Conservation (phyloP, 2,113 vertebrate species). For the Plectropomus leopardus region DNA sequence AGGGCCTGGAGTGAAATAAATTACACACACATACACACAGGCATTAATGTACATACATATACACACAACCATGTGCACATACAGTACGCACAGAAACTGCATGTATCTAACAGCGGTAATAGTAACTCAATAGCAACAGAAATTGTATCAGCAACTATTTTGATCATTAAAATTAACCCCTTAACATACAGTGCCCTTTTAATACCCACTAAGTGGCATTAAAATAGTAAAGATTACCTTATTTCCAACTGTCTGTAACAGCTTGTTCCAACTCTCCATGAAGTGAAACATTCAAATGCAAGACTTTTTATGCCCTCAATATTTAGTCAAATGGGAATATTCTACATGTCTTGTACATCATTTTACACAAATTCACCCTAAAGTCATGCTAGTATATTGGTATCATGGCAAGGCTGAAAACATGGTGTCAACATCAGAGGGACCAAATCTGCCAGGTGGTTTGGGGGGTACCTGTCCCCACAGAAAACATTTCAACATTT, state of each 20-base stretch:
- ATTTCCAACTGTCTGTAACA: background rate
- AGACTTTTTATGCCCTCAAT: background rate
- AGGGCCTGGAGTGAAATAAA: too few species aligned
- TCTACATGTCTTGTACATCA: background rate
- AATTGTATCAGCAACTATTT: background rate
- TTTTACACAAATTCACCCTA: background rate
- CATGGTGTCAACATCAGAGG: too few species aligned
- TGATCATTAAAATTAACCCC: background rate
- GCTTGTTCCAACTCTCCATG: background rate
- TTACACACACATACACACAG: background rate
- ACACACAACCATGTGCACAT: background rate
- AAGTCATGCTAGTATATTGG: background rate
- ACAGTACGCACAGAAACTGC: background rate
- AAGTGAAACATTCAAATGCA: constrained; percentile 1
- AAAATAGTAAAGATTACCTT: background rate
- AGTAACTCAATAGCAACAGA: background rate
- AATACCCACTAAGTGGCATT: background rate
- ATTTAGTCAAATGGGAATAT: background rate
- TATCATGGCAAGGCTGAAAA: background rate
- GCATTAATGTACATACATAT: background rate
- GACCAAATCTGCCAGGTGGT: too few species aligned
- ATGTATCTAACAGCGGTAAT: background rate
- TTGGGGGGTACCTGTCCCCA: too few species aligned
- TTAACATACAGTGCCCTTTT: background rate
- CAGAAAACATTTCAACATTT: too few species aligned